phyloP scores from a whole-genome alignment of 2,113 vertebrate species.

The Callaeas wilsoni region DNA sequence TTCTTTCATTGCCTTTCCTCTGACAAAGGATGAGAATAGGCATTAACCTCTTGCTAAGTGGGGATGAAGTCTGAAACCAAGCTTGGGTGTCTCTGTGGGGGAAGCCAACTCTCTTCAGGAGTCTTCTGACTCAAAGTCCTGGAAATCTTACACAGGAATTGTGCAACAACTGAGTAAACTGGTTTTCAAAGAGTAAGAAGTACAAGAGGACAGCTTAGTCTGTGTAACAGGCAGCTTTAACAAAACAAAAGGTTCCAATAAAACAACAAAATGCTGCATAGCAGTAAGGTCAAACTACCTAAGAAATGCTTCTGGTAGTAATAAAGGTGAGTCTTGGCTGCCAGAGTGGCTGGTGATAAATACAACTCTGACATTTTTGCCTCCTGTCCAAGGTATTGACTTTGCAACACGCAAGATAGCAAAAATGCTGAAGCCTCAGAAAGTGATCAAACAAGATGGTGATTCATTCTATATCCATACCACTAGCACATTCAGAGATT shows the following conservation, averaged over 20 bases:
- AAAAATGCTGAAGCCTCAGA: conserved; percentile 78
- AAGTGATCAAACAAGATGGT: conserved; percentile 79
- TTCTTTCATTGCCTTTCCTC: neutral
- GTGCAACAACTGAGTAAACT: neutral
- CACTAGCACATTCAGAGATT: conserved; percentile 77
- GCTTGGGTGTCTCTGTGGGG: neutral
- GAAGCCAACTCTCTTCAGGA: neutral
- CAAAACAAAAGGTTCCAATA: neutral
- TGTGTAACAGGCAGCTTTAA: neutral
- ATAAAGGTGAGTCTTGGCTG: neutral
- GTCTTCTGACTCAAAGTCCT: neutral
- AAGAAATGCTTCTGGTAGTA: neutral
- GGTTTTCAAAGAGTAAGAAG: neutral
- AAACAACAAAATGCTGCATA: neutral
- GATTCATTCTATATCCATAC: conserved; percentile 80
- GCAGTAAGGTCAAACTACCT: neutral
- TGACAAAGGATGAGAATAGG: neutral
- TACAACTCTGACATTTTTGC: neutral
- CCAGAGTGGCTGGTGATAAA: neutral
- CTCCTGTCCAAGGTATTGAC: conserved; percentile 74
- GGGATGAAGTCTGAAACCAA: neutral
- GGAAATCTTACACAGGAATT: neutral
- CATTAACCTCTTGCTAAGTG: neutral
- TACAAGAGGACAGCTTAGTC: neutral
- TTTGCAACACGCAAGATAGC: conserved; percentile 79